phyloP scores from a whole-genome alignment of 1,140 invertebrate genomes.

The Trichonephila inaurata region DNA sequence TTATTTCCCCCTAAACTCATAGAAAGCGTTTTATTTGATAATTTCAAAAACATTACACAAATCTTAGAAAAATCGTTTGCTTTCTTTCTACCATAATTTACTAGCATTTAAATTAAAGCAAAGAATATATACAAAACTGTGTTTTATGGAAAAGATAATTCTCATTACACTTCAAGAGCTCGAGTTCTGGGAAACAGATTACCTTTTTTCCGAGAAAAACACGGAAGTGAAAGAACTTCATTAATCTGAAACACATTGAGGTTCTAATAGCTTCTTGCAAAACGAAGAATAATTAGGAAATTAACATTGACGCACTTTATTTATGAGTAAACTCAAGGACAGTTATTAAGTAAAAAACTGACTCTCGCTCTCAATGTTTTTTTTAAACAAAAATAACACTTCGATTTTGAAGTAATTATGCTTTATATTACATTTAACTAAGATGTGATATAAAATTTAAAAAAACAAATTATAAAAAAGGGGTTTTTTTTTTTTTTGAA shows the following conservation, averaged over 20 bases:
- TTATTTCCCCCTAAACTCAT: too few relatives aligned
- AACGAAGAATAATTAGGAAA: constrained; percentile 20
- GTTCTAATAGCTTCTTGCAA: background rate
- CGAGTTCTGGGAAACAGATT: background rate
- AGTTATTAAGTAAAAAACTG: background rate
- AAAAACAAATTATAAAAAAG: too few relatives aligned
- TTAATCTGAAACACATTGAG: constrained; percentile 23
- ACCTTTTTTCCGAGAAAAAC: background rate
- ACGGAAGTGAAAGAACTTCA: background rate
- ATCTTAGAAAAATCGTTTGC: too few relatives aligned
- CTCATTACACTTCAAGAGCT: background rate
- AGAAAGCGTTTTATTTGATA: too few relatives aligned
- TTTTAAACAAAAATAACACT: background rate
- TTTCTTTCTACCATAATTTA: background rate
- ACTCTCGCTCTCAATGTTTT: background rate
- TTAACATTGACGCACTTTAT: background rate
- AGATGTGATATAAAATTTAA: background rate
- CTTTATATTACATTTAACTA: background rate
- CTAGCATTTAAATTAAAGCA: background rate
- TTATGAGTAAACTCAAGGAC: background rate
- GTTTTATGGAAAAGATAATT: background rate
- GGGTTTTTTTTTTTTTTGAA: too few relatives aligned
- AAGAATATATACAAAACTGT: background rate
- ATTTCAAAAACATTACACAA: too few relatives aligned
- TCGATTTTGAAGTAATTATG: background rate